Base-by-base conservation (phyloP, 23 tunicate genomes). In the Diplosoma virens region DNA sequence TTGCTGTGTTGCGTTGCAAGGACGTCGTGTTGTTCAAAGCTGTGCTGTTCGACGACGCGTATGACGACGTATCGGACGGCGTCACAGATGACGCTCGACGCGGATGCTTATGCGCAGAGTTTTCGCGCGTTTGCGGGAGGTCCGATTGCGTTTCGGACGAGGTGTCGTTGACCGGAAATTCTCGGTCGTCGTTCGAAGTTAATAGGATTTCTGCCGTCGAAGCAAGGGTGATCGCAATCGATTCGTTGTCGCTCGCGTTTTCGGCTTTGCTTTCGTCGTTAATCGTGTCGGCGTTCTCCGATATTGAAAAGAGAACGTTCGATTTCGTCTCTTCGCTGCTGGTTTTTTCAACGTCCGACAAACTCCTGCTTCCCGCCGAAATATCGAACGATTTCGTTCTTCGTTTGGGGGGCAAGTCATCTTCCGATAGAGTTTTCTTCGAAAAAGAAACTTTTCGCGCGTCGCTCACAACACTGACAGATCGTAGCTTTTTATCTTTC, bases 401-500 rank as follows among this genome's bases (percentile, higher is more conserved):
- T 61, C 69, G 17, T 22, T 61, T 61, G 17, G 69, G 30, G 5
- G 9, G 34, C 35, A 23, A 26, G 50, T 67, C 52, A 67, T n/a
- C 36, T 7, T 67, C 74, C 7, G 50, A 35, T n/a, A 7, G 2
- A 16, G 74, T 34, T 67, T 35, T 67, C 36, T 67, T 67, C 26
- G 74, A 25, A 35, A 67, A 67, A 67, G 74, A 67, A 16, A 67
- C 74, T 37, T 67, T 67, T 34, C 74, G 50, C 23, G 27, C 50
- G 3, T 25, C 52, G 7, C 7, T 28, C 3, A 28, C 52, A 3
- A 67, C 25, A 21, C 52, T 35, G 25, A 37, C 20, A 18, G 50
- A 35, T 33, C 52, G 50, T 5, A 5, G 21, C 24, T 16, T 35
- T 21, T 67, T 67, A 17, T 37, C 52, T 67, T 67, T 37, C n/a